These are phyloP conservation scores for Polydrusus tereticollis DNA, from an alignment of 2,888 invertebrate species.

Conservation along the genomic window DNA sequence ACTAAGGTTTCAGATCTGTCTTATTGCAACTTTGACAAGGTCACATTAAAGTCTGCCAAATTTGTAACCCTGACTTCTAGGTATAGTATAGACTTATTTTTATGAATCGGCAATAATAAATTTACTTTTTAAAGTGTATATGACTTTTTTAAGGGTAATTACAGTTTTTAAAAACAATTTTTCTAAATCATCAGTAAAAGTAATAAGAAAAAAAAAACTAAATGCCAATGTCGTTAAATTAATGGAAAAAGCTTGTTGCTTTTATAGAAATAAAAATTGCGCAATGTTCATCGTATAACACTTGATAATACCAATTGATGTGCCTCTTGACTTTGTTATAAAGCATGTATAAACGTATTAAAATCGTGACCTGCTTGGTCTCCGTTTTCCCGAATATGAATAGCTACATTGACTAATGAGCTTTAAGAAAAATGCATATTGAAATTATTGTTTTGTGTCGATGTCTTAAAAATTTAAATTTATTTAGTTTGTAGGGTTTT, in stretches of 20 bases:
- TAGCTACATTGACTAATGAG: conserved; percentile 57
- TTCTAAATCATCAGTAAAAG: conserved; percentile 28
- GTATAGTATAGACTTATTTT: conserved; percentile 55
- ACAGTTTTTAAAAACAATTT: conserved; percentile 38
- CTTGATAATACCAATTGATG: conserved; percentile 65
- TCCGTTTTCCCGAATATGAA: conserved; percentile 57
- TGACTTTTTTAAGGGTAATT: conserved; percentile 51
- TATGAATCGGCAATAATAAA: conserved; percentile 56
- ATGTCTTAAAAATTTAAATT: conserved; percentile 17
- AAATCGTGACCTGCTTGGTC: conserved; percentile 62
- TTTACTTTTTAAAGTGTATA: conserved; percentile 51
- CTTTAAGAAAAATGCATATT: conserved; percentile 52
- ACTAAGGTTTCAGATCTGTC: conserved; percentile 38
- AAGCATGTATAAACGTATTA: conserved; percentile 51
- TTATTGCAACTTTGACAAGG: conserved; percentile 57
- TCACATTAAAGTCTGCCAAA: conserved; percentile 59
- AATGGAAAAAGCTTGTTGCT: conserved; percentile 47
- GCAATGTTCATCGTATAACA: conserved; percentile 58
- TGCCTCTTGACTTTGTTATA: conserved; percentile 63
- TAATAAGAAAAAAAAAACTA: conserved; percentile 14
- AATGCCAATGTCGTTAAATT: conserved; percentile 39
- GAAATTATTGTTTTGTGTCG: conserved; percentile 22
- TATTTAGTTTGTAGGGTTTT: conserved; percentile 9
- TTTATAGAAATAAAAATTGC: conserved; percentile 41
- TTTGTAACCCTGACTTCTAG: conserved; percentile 52